phyloP scores from a whole-genome alignment of 2,113 vertebrate genomes.

The Capra hircus region DNA sequence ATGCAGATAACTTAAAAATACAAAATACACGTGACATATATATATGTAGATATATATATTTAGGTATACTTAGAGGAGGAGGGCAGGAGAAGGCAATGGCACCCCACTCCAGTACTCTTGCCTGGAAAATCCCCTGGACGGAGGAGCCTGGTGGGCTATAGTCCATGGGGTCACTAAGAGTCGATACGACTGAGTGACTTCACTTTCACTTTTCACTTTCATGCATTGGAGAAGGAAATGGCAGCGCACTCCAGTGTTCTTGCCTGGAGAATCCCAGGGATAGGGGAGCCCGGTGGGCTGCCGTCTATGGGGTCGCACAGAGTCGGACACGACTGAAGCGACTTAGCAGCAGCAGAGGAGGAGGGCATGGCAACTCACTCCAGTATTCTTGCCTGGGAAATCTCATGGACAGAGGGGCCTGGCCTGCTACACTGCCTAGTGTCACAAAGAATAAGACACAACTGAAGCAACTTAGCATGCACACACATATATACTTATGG shows the following conservation, averaged over 20 bases:
- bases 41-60: neutral
- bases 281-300: no score
- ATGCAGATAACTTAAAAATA: neutral
- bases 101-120: neutral
- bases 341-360: no score
- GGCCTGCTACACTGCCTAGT: neutral
- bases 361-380: neutral
- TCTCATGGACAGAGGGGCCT: neutral
- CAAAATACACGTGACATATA: neutral
- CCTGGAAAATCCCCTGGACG: neutral
- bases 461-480: neutral
- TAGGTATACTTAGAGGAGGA: neutral
- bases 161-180: no score
- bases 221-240: no score
- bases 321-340: no score
- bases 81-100: neutral
- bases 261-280: no score
- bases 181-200: no score
- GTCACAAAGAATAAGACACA: neutral
- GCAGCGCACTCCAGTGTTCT: no score
- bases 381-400: neutral
- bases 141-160: neutral
- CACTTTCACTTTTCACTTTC: no score
- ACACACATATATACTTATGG: neutral
- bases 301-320: no score